Percentiles rank a stretch among this genome's conserved stretches.
These are phyloP conservation scores for Neoascia interrupta DNA, from an alignment of 2,888 invertebrate genomes.

Conservation along the genomic window DNA sequence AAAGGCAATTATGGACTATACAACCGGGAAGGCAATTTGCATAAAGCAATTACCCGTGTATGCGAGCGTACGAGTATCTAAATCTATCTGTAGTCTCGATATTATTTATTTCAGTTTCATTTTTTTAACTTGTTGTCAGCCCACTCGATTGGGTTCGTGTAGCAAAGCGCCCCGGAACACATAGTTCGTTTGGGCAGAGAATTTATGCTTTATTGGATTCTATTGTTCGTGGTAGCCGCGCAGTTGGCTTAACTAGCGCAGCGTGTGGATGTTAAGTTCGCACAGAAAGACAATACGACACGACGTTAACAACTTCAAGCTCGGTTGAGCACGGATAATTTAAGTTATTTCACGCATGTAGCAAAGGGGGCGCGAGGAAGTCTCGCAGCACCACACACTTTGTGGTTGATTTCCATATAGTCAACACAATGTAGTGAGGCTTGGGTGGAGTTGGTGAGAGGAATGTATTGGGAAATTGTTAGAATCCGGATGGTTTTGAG, in stretches of 20 bases:
- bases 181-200: constrained; percentile 41
- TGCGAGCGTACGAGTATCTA: not conserved
- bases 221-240: constrained; percentile 38
- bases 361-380: too few species aligned
- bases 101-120: constrained; percentile 46
- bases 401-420: too few species aligned
- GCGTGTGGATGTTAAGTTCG: constrained; percentile 36
- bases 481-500: too few species aligned
- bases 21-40: constrained; percentile 63
- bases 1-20: constrained; percentile 63
- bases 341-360: constrained; percentile 62
- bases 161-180: constrained; percentile 65
- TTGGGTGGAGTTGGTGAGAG: too few species aligned
- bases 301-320: constrained; percentile 68
- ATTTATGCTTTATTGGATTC: constrained; percentile 67
- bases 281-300: constrained; percentile 54
- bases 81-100: constrained; percentile 59
- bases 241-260: not conserved
- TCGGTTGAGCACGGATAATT: constrained; percentile 56
- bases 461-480: too few species aligned
- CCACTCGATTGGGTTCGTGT: constrained; percentile 54
- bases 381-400: too few species aligned
- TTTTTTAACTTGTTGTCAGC: constrained; percentile 26
- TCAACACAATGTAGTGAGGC: too few species aligned
- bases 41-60: constrained; percentile 61